A percentile compares a stretch with the other conserved stretches of the same genome.
Conservation (phyloP, 2,797 vertebrate species). For the Triplophysa bombifrons region DNA sequence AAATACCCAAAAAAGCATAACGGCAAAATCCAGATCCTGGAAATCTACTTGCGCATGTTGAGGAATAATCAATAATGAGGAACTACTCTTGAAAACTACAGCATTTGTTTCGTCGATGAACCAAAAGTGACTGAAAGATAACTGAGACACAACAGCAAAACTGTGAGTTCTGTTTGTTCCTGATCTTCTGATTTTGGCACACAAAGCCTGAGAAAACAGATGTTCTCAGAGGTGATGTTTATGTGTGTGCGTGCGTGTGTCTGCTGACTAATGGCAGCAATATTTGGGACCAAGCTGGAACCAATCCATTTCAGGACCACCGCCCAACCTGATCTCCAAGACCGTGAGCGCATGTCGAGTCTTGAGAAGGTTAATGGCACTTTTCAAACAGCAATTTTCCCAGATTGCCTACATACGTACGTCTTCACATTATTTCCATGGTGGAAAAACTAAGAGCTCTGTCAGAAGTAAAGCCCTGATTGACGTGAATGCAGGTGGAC, state of each 20-base stretch:
- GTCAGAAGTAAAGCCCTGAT: not conserved
- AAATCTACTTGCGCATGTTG: no score
- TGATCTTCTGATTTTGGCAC: constrained; percentile 27
- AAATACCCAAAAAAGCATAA: no score
- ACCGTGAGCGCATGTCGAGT: not conserved
- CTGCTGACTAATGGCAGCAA: constrained; percentile 64
- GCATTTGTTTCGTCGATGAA: not conserved
- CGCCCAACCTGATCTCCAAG: constrained; percentile 54
- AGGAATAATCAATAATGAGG: no score
- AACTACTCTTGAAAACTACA: no score
- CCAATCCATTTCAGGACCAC: constrained; percentile 59
- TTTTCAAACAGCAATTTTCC: not conserved
- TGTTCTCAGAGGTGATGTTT: constrained; percentile 38
- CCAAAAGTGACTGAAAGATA: not conserved
- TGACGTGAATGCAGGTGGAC: not conserved
- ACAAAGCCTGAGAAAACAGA: constrained; percentile 54
- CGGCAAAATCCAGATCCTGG: no score
- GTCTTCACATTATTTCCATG: constrained; percentile 20
- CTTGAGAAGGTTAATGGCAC: constrained; percentile 17
- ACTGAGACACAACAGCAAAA: not conserved
- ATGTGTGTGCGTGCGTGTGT: constrained; percentile 5
- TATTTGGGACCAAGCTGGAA: constrained; percentile 62
- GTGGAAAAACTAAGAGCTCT: not conserved
- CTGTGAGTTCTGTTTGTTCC: not conserved
- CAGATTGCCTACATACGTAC: not conserved